Evolutionary conservation across 2,888 invertebrate genomes (phyloP), one percentile per base, ranked within the genome.

Genomic region (Apamea crenata): DNA sequence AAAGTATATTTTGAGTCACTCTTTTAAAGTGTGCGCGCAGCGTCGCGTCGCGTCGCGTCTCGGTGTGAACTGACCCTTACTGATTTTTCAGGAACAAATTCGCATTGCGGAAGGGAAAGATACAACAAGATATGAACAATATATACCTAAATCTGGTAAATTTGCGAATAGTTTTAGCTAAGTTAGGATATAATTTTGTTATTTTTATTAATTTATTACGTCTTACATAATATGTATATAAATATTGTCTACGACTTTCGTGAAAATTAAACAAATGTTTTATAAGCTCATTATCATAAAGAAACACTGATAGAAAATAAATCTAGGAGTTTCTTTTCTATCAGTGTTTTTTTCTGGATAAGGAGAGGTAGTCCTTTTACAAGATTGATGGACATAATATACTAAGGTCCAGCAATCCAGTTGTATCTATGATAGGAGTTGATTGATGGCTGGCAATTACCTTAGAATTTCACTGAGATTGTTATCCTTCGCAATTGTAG

Each of bases 401-500:
- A 59, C 7, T 74, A 10, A n/a, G 29, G 10, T 7, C 16, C 36
- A 40, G 10, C 25, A 74, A 25, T 59, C 3, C 8, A 53, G 32
- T 25, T 8, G 8, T 32, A 56, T 18, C 14, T 47, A 56, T 18
- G 44, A n/a, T 10, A 47, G 44, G 5, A 36, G 25, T 53, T 68
- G 61, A 82, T 80, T 61, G n/a, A 80, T 77, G 59, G n/a, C 5
- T 18, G 32, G 50, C 25, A 82, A 80, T 82, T 61, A 76, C 21
- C 40, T 77, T 14, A 25, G 29, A 12, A 59, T 67, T 53, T 53
- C 21, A 21, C 25, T 66, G 18, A 50, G 14, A 32, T 59, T 61
- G 5, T 50, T 63, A 63, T 53, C n/a, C 71, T 50, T 50, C 1
- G 8, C 1, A 25, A 29, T 16, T 53, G 21, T 6, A 14, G 40